Evolutionary conservation across 2,888 invertebrate species (phyloP).

Genomic region (Torymus auratus): DNA sequence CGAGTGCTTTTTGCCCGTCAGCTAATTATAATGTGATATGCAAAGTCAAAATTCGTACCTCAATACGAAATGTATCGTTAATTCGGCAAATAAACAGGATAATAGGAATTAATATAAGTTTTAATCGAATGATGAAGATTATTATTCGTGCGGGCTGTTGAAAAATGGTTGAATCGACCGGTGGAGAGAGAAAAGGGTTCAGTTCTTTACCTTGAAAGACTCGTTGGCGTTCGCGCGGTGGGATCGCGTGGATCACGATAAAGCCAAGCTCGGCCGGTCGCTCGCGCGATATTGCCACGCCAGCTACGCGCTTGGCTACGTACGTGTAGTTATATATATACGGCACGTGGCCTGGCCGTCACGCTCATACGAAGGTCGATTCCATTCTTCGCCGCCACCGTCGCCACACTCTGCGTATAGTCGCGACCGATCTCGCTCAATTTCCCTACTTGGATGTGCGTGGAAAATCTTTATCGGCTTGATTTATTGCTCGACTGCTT

Average conservation of each 20-base stretch:
- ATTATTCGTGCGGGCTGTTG: too few relatives aligned
- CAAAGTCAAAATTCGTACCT: too few relatives aligned
- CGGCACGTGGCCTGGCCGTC: conserved; percentile 59
- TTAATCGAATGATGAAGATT: too few relatives aligned
- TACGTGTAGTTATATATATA: conserved; percentile 22
- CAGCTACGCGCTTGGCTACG: background rate
- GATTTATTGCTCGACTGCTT: conserved; percentile 42
- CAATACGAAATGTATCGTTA: too few relatives aligned
- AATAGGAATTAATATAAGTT: too few relatives aligned
- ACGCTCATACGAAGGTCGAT: conserved; percentile 58
- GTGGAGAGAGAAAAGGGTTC: background rate
- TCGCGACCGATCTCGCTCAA: conserved; percentile 40
- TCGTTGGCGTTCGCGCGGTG: conserved; percentile 17
- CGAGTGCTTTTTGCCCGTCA: too few relatives aligned
- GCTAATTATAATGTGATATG: too few relatives aligned
- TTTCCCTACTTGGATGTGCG: conserved; percentile 54
- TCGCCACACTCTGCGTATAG: background rate
- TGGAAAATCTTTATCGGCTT: conserved; percentile 57
- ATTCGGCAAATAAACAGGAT: too few relatives aligned
- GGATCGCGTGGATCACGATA: conserved; percentile 58
- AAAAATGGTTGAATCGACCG: too few relatives aligned
- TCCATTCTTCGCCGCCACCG: conserved; percentile 44
- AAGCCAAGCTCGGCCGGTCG: conserved; percentile 12
- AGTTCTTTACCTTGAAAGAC: conserved; percentile 55
- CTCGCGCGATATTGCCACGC: conserved; percentile 43